Conservation (phyloP, 2,113 vertebrate species). For the Perca flavescens region DNA sequence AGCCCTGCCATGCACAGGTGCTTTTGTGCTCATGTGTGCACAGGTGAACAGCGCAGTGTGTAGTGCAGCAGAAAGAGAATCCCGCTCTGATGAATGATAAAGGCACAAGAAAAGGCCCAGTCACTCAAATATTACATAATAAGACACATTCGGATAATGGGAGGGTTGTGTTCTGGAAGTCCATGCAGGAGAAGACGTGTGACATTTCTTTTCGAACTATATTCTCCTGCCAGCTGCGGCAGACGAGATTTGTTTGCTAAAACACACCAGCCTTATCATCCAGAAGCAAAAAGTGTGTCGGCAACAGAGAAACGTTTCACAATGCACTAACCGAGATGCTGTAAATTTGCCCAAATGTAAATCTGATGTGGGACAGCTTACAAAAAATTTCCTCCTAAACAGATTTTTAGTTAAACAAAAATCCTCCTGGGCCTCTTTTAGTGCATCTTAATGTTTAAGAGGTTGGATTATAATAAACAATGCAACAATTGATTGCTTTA, state of each 20-base stretch:
- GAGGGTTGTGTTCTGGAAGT: not conserved
- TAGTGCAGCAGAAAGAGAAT: conserved; percentile 24
- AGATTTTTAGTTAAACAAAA: not conserved
- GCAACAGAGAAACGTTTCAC: not conserved
- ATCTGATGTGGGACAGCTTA: conserved; percentile 11
- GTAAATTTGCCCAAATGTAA: conserved; percentile 15
- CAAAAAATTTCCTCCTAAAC: not conserved
- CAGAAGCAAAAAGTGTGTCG: conserved; percentile 38
- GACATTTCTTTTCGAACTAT: conserved; percentile 11
- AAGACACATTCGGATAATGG: not conserved
- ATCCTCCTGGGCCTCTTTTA: not conserved
- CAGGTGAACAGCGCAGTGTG: conserved; percentile 49
- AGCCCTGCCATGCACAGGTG: conserved; percentile 64
- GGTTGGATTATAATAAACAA: conserved; percentile 18
- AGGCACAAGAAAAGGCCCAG: conserved; percentile 1
- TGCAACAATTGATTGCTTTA: conserved; percentile 6
- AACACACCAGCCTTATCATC: conserved; percentile 44
- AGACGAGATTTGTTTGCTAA: conserved; percentile 19
- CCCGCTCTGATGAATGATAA: conserved; percentile 26
- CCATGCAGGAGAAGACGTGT: not conserved
- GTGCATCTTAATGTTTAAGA: conserved; percentile 13
- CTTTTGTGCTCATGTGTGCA: conserved; percentile 70
- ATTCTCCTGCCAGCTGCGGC: conserved; percentile 22
- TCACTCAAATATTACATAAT: conserved; percentile 37
- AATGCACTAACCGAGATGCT: conserved; percentile 22